Evolutionary conservation across 2,797 vertebrate genomes (phyloP).

Genomic region (Macropus fuliginosus): DNA sequence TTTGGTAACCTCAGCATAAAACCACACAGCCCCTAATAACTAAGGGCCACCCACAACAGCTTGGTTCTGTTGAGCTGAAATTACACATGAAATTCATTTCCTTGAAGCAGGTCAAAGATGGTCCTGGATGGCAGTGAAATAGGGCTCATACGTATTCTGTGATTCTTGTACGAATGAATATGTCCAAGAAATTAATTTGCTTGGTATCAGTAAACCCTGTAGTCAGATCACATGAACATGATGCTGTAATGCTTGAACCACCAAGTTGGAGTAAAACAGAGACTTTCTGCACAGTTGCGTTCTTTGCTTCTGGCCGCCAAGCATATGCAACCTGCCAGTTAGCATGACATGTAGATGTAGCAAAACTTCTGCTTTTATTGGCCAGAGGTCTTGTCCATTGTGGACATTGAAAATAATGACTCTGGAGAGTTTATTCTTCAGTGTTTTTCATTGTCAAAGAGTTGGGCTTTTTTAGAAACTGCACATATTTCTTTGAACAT

Average conservation of each 20-base stretch:
- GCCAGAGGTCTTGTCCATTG: constrained; percentile 55
- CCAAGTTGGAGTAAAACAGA: constrained; percentile 18
- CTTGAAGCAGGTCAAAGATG: not conserved
- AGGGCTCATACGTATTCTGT: not conserved
- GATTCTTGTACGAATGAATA: not conserved
- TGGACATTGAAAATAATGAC: constrained; percentile 49
- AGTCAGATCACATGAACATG: not conserved
- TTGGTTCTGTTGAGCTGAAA: not conserved
- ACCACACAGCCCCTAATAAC: not conserved
- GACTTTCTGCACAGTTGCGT: not conserved
- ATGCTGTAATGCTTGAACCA: not conserved
- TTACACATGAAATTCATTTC: not conserved
- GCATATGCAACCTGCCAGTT: not conserved
- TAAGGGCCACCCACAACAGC: not conserved
- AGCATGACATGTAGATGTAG: not conserved
- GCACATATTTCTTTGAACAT: constrained; percentile 65
- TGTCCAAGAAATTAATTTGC: not conserved
- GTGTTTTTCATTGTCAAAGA: constrained; percentile 63
- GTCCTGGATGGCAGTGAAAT: not conserved
- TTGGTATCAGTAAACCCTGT: not conserved
- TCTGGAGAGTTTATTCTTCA: constrained; percentile 67
- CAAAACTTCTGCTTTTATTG: not conserved
- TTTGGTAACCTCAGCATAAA: not conserved
- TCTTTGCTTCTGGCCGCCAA: constrained; percentile 19
- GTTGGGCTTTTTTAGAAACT: constrained; percentile 63